phyloP scores from a whole-genome alignment of 2,888 invertebrate species.

The Hofmannophila pseudospretella region DNA sequence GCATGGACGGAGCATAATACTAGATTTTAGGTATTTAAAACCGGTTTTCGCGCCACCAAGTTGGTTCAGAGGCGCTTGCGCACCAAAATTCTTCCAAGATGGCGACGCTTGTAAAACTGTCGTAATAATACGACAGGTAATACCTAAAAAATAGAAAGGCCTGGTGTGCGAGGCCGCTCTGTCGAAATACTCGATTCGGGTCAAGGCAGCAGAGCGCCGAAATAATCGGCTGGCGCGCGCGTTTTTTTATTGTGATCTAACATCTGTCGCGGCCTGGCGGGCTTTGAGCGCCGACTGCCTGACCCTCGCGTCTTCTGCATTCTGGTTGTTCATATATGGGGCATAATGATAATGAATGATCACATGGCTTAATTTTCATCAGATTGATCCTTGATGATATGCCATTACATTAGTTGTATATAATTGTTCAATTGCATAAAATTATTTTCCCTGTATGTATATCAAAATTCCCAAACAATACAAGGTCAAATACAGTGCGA shows the following conservation, averaged over 20 bases:
- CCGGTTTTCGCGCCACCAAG: slow-evolving; percentile 36
- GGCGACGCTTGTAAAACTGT: slow-evolving; percentile 65
- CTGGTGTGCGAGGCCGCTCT: slow-evolving; percentile 76
- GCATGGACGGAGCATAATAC: too few relatives aligned
- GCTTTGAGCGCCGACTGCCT: not conserved
- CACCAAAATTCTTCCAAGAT: slow-evolving; percentile 63
- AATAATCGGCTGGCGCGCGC: slow-evolving; percentile 73
- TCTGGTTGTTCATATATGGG: too few relatives aligned
- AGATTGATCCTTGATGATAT: too few relatives aligned
- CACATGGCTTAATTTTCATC: too few relatives aligned
- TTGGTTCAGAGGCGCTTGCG: slow-evolving; percentile 43
- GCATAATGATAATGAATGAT: too few relatives aligned
- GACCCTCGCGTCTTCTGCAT: not conserved
- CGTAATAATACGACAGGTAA: slow-evolving; percentile 77
- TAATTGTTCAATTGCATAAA: too few relatives aligned
- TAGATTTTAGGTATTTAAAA: slow-evolving; percentile 35
- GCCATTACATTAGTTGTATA: too few relatives aligned
- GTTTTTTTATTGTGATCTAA: slow-evolving; percentile 74
- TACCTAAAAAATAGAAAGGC: slow-evolving; percentile 78
- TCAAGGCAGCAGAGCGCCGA: slow-evolving; percentile 77
- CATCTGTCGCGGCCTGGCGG: slow-evolving; percentile 68
- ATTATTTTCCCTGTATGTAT: too few relatives aligned
- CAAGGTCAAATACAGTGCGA: too few relatives aligned
- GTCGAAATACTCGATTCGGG: slow-evolving; percentile 75
- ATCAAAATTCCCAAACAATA: too few relatives aligned